Evolutionary conservation across 2,113 vertebrate genomes (phyloP).

Genomic region (Gobius niger): DNA sequence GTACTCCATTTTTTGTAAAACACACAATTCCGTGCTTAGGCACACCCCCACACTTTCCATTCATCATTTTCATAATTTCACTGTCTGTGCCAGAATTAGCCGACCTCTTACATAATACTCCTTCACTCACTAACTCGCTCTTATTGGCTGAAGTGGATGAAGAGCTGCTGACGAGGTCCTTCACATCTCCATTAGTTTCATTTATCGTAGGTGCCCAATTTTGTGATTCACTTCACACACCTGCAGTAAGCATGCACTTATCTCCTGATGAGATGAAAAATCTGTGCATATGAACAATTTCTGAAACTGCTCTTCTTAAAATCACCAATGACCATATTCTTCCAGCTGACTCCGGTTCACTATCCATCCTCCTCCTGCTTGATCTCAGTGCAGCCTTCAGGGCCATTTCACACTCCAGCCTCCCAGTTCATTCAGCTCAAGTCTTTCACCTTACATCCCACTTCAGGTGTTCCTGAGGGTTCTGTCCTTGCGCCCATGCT

Average conservation of each 20-base stretch:
- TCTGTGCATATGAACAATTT: too few species aligned
- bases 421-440: too few species aligned
- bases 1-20: neutral
- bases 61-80: slow-evolving; percentile 46
- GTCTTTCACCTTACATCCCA: too few species aligned
- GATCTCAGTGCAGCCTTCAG: too few species aligned
- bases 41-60: slow-evolving; percentile 18
- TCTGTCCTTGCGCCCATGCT: too few species aligned
- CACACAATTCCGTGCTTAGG: slow-evolving; percentile 8
- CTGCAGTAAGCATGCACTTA: neutral
- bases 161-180: slow-evolving; percentile 20
- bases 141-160: slow-evolving; percentile 29
- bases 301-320: too few species aligned
- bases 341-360: too few species aligned
- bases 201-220: neutral
- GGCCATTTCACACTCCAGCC: too few species aligned
- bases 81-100: slow-evolving; percentile 55
- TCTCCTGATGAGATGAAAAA: neutral
- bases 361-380: too few species aligned
- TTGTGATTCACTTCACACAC: neutral
- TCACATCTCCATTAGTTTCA: slow-evolving; percentile 3
- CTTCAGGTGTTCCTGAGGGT: too few species aligned
- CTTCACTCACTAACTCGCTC: slow-evolving; percentile 9
- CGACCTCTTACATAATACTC: slow-evolving; percentile 52
- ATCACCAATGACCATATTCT: too few species aligned